phyloP scores from a whole-genome alignment of 2,888 invertebrate genomes.

The Halictus quadricinctus region DNA sequence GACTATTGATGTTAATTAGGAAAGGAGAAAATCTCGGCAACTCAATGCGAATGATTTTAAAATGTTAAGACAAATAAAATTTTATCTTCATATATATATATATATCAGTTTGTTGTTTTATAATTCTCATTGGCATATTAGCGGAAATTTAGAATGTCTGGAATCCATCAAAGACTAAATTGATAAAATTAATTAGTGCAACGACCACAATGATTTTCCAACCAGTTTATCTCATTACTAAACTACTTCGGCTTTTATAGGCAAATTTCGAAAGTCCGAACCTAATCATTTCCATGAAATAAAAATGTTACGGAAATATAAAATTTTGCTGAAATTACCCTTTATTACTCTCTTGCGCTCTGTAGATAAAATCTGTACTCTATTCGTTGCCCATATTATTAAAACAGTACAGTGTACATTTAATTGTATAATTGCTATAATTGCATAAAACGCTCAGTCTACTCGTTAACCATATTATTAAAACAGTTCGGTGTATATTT shows the following conservation, averaged over 20 bases:
- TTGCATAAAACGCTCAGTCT: background rate
- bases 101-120: background rate
- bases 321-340: background rate
- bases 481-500: background rate
- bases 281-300: background rate
- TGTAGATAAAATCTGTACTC: background rate
- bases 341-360: background rate
- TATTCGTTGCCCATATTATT: background rate
- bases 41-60: too few species aligned
- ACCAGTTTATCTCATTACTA: background rate
- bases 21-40: too few species aligned
- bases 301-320: background rate
- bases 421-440: constrained; percentile 5
- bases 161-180: background rate
- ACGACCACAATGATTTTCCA: background rate
- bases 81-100: too few species aligned
- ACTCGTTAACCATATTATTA: background rate
- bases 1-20: too few species aligned
- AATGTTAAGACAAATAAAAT: too few species aligned
- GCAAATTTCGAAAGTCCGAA: background rate
- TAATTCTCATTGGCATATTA: background rate
- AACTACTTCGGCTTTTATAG: background rate
- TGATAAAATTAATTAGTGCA: background rate
- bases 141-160: background rate
- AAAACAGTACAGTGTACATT: constrained; percentile 12